Evolutionary conservation across 2,797 vertebrate genomes (phyloP).

Genomic region (Bradypodion pumilum): DNA sequence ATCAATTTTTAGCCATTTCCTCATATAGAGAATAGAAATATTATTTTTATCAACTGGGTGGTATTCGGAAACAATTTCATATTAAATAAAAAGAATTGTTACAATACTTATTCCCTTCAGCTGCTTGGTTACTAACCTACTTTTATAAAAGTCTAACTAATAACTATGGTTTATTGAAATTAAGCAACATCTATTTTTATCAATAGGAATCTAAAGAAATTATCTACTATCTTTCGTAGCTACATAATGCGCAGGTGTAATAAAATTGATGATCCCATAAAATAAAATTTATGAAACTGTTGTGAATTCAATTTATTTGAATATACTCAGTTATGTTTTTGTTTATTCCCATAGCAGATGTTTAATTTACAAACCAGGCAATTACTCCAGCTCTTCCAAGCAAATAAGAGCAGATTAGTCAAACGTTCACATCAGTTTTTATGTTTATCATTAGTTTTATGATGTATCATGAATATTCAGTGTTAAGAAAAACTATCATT

Average conservation of each 20-base stretch:
- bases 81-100: neutral
- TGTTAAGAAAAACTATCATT: conserved; percentile 72
- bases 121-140: neutral
- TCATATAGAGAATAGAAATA: neutral
- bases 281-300: conserved; percentile 80
- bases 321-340: conserved; percentile 81
- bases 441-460: conserved; percentile 85
- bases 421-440: conserved; percentile 82
- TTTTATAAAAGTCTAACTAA: conserved; percentile 38
- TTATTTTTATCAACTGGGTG: conserved; percentile 16
- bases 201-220: conserved; percentile 63
- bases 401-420: conserved; percentile 86
- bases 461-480: conserved; percentile 79
- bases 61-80: conserved; percentile 1
- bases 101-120: conserved; percentile 15
- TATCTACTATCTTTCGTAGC: conserved; percentile 38
- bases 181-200: conserved; percentile 56
- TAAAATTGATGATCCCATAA: conserved; percentile 77
- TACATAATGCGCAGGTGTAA: conserved; percentile 67
- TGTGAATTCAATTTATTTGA: conserved; percentile 82
- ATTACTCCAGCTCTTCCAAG: conserved; percentile 81
- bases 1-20: neutral
- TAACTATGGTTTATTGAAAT: conserved; percentile 49
- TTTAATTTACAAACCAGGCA: conserved; percentile 84
- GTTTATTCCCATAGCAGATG: conserved; percentile 83